These are phyloP conservation scores for Sesamia inferens DNA, from an alignment of 2,888 invertebrate species.

Conservation along the genomic window DNA sequence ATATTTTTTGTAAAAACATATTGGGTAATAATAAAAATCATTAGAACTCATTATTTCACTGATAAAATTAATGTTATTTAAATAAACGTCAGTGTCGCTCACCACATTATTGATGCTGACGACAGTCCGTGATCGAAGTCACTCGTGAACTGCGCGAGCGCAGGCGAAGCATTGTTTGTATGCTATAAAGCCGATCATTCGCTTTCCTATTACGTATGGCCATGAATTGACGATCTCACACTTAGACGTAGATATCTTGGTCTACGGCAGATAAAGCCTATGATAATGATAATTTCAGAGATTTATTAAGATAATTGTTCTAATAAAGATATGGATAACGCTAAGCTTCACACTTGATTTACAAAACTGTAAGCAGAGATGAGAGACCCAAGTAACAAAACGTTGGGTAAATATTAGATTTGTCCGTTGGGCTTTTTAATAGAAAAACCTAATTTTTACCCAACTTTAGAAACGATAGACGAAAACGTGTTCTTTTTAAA, in stretches of 20 bases:
- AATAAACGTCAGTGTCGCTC: slow-evolving; percentile 49
- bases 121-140: slow-evolving; percentile 59
- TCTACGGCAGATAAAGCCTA: slow-evolving; percentile 31
- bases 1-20: not conserved
- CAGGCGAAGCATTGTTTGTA: slow-evolving; percentile 53
- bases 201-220: slow-evolving; percentile 54
- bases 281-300: slow-evolving; percentile 24
- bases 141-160: slow-evolving; percentile 59
- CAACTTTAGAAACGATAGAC: not conserved
- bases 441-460: not conserved
- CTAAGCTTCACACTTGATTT: not conserved
- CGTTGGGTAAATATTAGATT: not conserved
- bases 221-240: slow-evolving; percentile 49
- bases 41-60: slow-evolving; percentile 14
- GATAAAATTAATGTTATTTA: slow-evolving; percentile 9
- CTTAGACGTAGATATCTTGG: slow-evolving; percentile 30
- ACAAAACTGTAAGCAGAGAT: slow-evolving; percentile 2
- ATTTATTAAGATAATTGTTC: slow-evolving; percentile 4
- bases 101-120: slow-evolving; percentile 63
- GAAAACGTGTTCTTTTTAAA: not conserved
- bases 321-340: slow-evolving; percentile 26
- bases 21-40: not conserved
- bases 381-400: not conserved
- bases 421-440: not conserved
- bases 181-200: slow-evolving; percentile 61